Percentiles rank a stretch among this genome's conserved stretches.
Evolutionary conservation across 1,140 invertebrate genomes (phyloP).

Genomic region (Drosophila grimshawi): DNA sequence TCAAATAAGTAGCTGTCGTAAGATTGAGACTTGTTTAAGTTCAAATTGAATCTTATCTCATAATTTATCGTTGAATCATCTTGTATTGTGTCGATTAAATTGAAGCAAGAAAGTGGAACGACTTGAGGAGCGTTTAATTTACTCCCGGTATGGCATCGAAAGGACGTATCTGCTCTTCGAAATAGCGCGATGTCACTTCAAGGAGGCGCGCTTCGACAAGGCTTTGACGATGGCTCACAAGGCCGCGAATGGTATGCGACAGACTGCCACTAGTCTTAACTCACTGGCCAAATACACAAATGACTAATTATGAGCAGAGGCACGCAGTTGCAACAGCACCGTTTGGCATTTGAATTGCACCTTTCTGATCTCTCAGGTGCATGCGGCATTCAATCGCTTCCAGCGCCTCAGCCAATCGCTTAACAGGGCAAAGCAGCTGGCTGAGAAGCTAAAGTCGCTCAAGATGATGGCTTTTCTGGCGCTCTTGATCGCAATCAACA

Average conservation of each 20-base stretch:
- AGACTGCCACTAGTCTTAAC: background rate
- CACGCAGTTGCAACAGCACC: conserved; percentile 42
- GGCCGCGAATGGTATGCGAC: conserved; percentile 34
- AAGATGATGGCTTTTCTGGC: conserved; percentile 49
- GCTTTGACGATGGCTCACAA: conserved; percentile 34
- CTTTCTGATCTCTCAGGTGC: conserved; percentile 60
- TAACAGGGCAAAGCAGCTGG: conserved; percentile 39
- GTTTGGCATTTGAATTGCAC: conserved; percentile 59
- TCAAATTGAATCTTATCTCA: background rate
- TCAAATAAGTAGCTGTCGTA: too few relatives aligned
- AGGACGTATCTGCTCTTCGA: conserved; percentile 55
- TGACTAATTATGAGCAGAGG: conserved; percentile 36
- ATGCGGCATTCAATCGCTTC: conserved; percentile 48
- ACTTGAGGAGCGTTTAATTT: conserved; percentile 45
- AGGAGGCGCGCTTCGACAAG: conserved; percentile 42
- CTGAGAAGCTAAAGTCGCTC: conserved; percentile 18
- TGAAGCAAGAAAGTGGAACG: conserved; percentile 41
- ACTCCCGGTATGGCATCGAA: conserved; percentile 60
- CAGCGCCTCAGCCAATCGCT: conserved; percentile 48
- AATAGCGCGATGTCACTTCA: conserved; percentile 51
- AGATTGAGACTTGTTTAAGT: too few relatives aligned
- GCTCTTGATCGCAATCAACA: conserved; percentile 49
- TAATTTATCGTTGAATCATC: too few relatives aligned
- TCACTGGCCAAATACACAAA: background rate
- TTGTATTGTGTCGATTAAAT: background rate